Percentiles rank a stretch among this genome's conserved stretches.
phyloP scores from a whole-genome alignment of 2,797 vertebrate species.

The Pangasius larnaudii region DNA sequence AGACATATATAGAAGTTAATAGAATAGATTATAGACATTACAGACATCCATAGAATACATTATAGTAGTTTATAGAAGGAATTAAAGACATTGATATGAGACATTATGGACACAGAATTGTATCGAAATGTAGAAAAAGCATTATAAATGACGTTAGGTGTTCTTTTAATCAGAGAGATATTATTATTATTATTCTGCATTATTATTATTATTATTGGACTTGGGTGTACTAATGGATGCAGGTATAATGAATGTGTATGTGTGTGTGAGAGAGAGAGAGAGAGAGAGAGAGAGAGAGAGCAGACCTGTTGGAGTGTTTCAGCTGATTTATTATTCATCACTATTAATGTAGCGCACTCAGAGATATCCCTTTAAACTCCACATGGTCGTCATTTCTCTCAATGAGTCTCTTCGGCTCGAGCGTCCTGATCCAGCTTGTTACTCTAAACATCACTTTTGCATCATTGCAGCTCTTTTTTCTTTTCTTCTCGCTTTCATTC shows the following conservation, averaged over 20 bases:
- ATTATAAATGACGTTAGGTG: not conserved
- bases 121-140: too few species aligned
- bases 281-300: too few species aligned
- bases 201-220: not conserved
- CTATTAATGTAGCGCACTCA: not conserved
- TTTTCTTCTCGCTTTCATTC: slow-evolving; percentile 23
- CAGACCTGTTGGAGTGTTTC: not conserved
- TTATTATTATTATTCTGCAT: not conserved
- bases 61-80: too few species aligned
- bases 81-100: too few species aligned
- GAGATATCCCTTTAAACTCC: not conserved
- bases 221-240: slow-evolving; percentile 4
- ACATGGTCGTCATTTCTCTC: not conserved
- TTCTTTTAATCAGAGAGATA: not conserved
- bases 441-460: not conserved
- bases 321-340: not conserved
- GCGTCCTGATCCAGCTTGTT: not conserved
- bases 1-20: too few species aligned
- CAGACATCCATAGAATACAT: too few species aligned
- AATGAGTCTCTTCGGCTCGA: not conserved
- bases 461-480: not conserved
- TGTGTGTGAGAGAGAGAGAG: not conserved
- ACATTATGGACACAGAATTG: too few species aligned
- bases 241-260: not conserved
- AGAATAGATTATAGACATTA: too few species aligned